Base-by-base conservation (phyloP, 1,140 invertebrate species). In the Heliconius melpomene region DNA sequence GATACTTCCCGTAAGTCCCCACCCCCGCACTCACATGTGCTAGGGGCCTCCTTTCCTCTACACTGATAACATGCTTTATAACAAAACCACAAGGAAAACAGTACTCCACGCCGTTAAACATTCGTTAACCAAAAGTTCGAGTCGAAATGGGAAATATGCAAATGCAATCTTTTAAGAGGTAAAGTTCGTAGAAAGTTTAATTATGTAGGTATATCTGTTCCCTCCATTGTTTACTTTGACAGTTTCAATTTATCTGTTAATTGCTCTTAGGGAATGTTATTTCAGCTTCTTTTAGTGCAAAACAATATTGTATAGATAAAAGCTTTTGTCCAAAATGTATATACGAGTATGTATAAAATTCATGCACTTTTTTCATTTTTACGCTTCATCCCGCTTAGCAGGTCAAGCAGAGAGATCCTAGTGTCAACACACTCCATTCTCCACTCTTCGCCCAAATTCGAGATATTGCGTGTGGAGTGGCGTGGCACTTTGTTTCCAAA, bases 141-240 rank as follows among this genome's bases (percentile, higher is more conserved):
- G 54, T 70, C 46, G 77, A 75, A 74, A 82, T 76, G 78, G 66
- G 78, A 79, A 84, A 80, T 82, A 82, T 84, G 83, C 73, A 82
- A 84, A 84, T 84, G 83, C 75, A 82, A 84, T 84, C 78, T 79
- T 84, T 84, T 84, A 83, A 84, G 74, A 84, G 83, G 72, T 82
- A 38, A 40, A 46, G 54, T 23, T 57, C 60, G 74, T 66, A 73
- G 66, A 52, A 75, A 72, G 36, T 79, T 76, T 79, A 72, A 82
- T 82, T 76, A 79, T 82, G 77, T 32, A 32, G 32, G 32, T 79
- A 74, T 77, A 76, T 79, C 66, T 75, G 54, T 76, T 54, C 32
- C 32, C 26, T 66, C 66, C 70, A 32, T 76, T 73, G 79, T 80
- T 76, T 72, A 40, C 74, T 3, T 50, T 20, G 70, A 73, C 74